These are phyloP conservation scores for Cephalopholis sonnerati DNA, from an alignment of 2,113 vertebrate species.

Conservation along the genomic window DNA sequence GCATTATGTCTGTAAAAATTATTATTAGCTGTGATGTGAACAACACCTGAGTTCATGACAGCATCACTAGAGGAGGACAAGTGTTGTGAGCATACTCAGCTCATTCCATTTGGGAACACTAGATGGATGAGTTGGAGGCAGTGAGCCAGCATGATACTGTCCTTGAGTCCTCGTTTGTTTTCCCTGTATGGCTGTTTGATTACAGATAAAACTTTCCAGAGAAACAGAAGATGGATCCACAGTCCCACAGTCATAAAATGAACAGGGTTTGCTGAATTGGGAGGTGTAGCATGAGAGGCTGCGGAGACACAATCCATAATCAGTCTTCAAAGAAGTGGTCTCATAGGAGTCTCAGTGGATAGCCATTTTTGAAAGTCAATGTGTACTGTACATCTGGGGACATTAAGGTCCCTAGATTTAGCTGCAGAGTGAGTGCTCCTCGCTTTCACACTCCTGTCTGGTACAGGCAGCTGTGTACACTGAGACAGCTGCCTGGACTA, in stretches of 20 bases:
- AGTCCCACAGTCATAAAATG: neutral
- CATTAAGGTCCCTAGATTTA: too few species aligned
- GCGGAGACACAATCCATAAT: neutral
- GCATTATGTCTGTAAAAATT: neutral
- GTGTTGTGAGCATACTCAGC: neutral
- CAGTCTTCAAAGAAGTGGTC: slow-evolving; percentile 1
- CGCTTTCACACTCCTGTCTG: too few species aligned
- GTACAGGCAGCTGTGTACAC: too few species aligned
- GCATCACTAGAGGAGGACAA: neutral
- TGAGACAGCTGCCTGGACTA: too few species aligned
- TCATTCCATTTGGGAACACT: neutral
- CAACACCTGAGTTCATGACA: neutral
- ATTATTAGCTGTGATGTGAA: neutral
- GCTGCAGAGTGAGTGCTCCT: too few species aligned
- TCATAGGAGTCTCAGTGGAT: neutral
- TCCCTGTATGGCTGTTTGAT: neutral
- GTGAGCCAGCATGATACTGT: neutral
- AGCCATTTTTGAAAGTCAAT: too few species aligned
- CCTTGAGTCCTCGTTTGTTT: neutral
- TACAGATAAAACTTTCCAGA: neutral
- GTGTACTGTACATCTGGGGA: too few species aligned
- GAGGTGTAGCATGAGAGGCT: neutral
- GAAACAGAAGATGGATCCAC: slow-evolving; percentile 1
- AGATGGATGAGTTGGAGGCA: neutral
- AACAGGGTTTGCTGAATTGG: neutral